These are phyloP conservation scores for Brachionus rotundiformis DNA, from an alignment of 1,140 invertebrate species.

Conservation along the genomic window DNA sequence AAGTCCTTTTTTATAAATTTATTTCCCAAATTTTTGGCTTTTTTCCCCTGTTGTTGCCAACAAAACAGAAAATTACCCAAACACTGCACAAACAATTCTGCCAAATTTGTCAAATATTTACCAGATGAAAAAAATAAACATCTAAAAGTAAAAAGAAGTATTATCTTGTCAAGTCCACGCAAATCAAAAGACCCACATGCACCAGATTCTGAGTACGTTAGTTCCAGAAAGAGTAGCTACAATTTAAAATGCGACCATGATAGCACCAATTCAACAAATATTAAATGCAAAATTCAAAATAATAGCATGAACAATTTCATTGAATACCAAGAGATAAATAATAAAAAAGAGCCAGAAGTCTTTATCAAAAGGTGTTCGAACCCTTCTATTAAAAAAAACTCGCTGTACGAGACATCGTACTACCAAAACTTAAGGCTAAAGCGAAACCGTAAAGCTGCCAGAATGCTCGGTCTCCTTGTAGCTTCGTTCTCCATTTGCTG, in stretches of 20 bases:
- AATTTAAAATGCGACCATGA: conserved; percentile 15
- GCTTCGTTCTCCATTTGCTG: conserved; percentile 49
- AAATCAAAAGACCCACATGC: background rate
- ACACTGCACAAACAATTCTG: background rate
- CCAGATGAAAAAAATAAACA: background rate
- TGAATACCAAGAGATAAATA: conserved; percentile 12
- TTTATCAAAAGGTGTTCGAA: background rate
- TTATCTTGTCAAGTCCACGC: background rate
- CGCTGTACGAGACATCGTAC: conserved; percentile 8
- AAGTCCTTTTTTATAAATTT: background rate
- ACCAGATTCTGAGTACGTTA: background rate
- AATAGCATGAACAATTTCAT: conserved; percentile 43
- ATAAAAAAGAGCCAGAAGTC: background rate
- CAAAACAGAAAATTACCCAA: background rate
- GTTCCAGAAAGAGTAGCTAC: conserved; percentile 21
- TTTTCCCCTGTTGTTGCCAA: background rate
- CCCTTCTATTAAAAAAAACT: conserved; percentile 15
- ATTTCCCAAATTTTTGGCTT: no score
- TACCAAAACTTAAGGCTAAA: conserved; percentile 43
- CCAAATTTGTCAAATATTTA: background rate
- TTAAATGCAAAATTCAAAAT: background rate
- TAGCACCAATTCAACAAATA: conserved; percentile 1
- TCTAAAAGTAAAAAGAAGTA: background rate
- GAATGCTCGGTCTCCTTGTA: conserved; percentile 46
- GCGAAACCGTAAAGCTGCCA: conserved; percentile 41